Base-by-base conservation (phyloP, 1,140 invertebrate genomes). In the Monochamus saltuarius region DNA sequence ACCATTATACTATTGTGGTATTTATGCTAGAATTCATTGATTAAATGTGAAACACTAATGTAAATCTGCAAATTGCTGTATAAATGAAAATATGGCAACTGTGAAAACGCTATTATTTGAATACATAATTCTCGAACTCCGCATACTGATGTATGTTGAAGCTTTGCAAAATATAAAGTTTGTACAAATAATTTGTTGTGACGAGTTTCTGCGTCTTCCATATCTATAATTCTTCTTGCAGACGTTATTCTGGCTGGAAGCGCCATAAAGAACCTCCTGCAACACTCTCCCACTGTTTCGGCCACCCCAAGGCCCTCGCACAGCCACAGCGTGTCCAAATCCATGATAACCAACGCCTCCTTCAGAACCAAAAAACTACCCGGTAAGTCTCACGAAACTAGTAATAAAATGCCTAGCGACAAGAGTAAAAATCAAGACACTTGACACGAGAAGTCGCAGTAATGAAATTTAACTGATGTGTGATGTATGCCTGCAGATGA, bases 291-390 rank as follows among this genome's bases (percentile, higher is more conserved):
- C n/a, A 61, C 73, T 35, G 58, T 67, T 39, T 64, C 67, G 51
- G 60, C 72, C 42, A 62, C 69, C 39, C 88, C 90, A n/a, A 87
- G 90, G 52, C 85, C 88, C 10, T 88, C 42, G 47, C 85, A 85
- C 37, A 89, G 85, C n/a, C 85, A 87, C 36, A 89, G 86, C 1
- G 84, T 94, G 61, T 90, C 89, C 0, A 96, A 96, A 80, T 92
- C 92, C 7, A 95, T 97, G 86, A 97, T 97, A 59, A 98, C 94
- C 42, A 97, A 97, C 81, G 95, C 95, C 65, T 97, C 94, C 68
- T 98, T 98, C 79, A 86, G 93, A 61, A 94, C 94, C 47, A 95
- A 94, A 80, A 97, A 97, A 80, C 82, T 98, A 60, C 95, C 95
- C 83, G 92, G 89, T 91, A 59, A 59, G 57, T 59, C 37, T 17